Evolutionary conservation across 2,113 vertebrate species (phyloP).

Genomic region (Mirza zaza): DNA sequence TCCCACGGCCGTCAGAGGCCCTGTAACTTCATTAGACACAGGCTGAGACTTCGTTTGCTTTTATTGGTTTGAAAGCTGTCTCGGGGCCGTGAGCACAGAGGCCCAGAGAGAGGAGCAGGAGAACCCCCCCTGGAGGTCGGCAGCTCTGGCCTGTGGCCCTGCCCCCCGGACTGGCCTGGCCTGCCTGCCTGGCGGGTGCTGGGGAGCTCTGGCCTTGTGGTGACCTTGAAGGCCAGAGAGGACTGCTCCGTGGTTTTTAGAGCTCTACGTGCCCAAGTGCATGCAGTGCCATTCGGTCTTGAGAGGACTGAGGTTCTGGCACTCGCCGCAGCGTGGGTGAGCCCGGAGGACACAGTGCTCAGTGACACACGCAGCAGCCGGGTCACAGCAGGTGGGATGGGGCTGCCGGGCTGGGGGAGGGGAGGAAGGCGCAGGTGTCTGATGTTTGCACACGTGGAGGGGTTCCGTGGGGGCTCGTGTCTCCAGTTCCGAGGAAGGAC

Average conservation of each 20-base stretch:
- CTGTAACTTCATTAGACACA: background rate
- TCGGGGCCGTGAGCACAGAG: fast-evolving
- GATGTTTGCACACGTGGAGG: too few relatives aligned
- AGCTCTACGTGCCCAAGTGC: fast-evolving
- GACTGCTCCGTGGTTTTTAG: background rate
- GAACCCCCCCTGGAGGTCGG: background rate
- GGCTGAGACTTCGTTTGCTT: background rate
- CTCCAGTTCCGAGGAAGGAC: too few relatives aligned
- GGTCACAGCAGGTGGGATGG: too few relatives aligned
- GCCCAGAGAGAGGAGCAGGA: background rate
- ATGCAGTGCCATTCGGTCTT: fast-evolving
- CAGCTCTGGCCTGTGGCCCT: fast-evolving
- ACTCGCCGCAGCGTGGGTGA: fast-evolving
- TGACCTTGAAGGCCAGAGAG: background rate
- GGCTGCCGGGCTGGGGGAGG: background rate
- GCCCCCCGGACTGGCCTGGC: fast-evolving
- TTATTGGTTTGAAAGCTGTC: background rate
- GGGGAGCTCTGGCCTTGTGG: background rate
- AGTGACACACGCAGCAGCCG: background rate
- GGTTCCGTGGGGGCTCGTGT: too few relatives aligned
- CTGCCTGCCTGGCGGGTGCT: fast-evolving
- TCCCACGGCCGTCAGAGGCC: too few relatives aligned
- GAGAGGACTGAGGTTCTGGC: too few relatives aligned
- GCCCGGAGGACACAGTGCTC: fast-evolving
- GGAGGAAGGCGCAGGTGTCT: fast-evolving